phyloP scores from a whole-genome alignment of 2,888 invertebrate genomes.

The Smittia aterrima region DNA sequence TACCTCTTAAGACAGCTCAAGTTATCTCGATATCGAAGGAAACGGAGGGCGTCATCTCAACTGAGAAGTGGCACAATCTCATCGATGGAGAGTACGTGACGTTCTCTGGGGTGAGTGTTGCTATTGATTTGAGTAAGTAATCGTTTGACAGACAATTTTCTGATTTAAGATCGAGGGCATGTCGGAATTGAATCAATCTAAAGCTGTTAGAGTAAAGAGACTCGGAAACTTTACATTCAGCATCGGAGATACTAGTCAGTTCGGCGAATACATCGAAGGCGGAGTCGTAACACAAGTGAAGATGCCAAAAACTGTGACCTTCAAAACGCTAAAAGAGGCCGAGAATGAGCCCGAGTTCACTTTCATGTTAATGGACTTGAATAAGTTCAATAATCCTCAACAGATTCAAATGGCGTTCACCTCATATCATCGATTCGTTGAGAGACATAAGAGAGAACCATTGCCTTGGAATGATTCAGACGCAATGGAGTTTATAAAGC shows the following conservation, averaged over 20 bases:
- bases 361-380: constrained; percentile 80
- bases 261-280: constrained; percentile 78
- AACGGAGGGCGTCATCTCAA: constrained; percentile 85
- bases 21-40: constrained; percentile 86
- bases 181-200: constrained; percentile 87
- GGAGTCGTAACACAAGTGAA: constrained; percentile 96
- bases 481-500: constrained; percentile 63
- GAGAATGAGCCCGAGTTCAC: constrained; percentile 77
- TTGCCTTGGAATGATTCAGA: constrained; percentile 77
- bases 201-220: constrained; percentile 87
- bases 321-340: constrained; percentile 76
- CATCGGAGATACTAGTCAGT: constrained; percentile 84
- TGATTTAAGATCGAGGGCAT: constrained; percentile 76
- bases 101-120: constrained; percentile 73
- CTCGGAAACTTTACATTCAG: constrained; percentile 95
- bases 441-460: constrained; percentile 64
- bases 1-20: constrained; percentile 88
- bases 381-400: constrained; percentile 86
- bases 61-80: constrained; percentile 93
- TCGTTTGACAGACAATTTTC: not conserved
- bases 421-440: constrained; percentile 70
- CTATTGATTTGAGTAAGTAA: constrained; percentile 12
- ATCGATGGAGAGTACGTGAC: constrained; percentile 96
- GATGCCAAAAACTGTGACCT: constrained; percentile 80
- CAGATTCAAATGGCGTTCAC: constrained; percentile 86